Evolutionary conservation across 2,797 vertebrate species (phyloP), one percentile per base, ranked within the genome.

Genomic region (Neosilurus hyrtlii): DNA sequence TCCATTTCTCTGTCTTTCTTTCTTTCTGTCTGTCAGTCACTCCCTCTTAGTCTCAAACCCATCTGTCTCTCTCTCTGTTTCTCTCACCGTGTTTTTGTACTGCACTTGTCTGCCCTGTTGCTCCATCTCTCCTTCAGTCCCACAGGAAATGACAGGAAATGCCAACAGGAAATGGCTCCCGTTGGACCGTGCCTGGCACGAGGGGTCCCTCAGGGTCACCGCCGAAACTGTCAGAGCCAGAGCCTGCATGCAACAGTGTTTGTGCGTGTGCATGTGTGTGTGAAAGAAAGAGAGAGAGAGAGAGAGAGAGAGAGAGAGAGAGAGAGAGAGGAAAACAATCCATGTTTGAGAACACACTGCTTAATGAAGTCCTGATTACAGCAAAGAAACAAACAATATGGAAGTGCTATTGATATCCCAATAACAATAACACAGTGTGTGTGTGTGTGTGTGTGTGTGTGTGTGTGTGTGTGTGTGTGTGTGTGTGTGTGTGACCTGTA

Each of bases 141-240:
- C 91, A 84, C 94, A 95, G 93, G 90, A 93, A 91, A 93, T 91
- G 81, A 94, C 90, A 1, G 94, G 93, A 78, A 93, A 93, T 80
- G 87, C 90, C 88, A 95, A 88, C 86, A 95, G 91, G 91, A 95
- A 95, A 87, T 95, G 94, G 85, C 90, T 94, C 84, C 90, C 90
- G 10, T 95, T 95, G 66, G 89, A 91, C 84, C 88, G 79, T 66
- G 93, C 94, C 86, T 87, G 89, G 90, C 94, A 95, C 2, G 84
- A 78, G 8, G 83, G 89, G 79, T 95, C 94, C 49, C 79, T 88
- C 78, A 95, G 89, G 11, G 93, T 94, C 84, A 95, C 87, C 0
- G 87, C 86, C 8, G 86, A 87, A 79, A 90, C 89, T 0, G 89
- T 83, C 59, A 89, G 70, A 6, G 92, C 90, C 76, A 90, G 82